Base-by-base conservation (phyloP, 2,888 invertebrate genomes). In the Thysanoteuthis rhombus region DNA sequence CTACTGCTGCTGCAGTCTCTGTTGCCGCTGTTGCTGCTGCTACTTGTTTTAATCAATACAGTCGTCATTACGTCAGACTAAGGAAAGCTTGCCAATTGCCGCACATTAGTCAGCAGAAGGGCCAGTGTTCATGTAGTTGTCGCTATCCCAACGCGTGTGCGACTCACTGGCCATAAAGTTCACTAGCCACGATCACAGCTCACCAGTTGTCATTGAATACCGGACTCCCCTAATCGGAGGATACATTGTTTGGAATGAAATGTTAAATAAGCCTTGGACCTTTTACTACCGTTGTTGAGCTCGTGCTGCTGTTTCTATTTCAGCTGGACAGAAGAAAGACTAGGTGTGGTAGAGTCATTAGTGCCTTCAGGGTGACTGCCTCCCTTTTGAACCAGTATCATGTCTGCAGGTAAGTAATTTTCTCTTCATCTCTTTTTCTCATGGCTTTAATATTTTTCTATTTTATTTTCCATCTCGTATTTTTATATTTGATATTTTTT, bases 281-380 rank as follows among this genome's bases (percentile, higher is more conserved):
- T n/a, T 92, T 36, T 12, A 45, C 92, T n/a, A 40, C 39, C 32
- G 25, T 75, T 92, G 92, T 32, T 92, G 45, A 90, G 39, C 32
- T 32, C 19, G 28, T 40, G n/a, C 39, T 45, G 39, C 28, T 8
- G n/a, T 39, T 52, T 93, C 42, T 58, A 12, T 93, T 93, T 93
- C 93, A 93, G 93, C 93, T 93, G 93, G 93, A 93, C 58, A 39
- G 38, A 92, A 92, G 92, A 45, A 92, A 93, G 58, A 93, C 47
- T 58, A 93, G 52, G 52, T 47, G 52, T 45, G 45, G 93, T 47
- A 36, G 45, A 58, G 93, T 58, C 52, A 93, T 58, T 93, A 93
- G 93, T 93, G 93, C 93, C 93, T 93, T 93, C 93, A 93, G 93
- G 45, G 93, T 93, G 93, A 93, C 93, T 93, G 93, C 93, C 52